Conservation (phyloP, 2,113 vertebrate genomes). For the Gadus macrocephalus region DNA sequence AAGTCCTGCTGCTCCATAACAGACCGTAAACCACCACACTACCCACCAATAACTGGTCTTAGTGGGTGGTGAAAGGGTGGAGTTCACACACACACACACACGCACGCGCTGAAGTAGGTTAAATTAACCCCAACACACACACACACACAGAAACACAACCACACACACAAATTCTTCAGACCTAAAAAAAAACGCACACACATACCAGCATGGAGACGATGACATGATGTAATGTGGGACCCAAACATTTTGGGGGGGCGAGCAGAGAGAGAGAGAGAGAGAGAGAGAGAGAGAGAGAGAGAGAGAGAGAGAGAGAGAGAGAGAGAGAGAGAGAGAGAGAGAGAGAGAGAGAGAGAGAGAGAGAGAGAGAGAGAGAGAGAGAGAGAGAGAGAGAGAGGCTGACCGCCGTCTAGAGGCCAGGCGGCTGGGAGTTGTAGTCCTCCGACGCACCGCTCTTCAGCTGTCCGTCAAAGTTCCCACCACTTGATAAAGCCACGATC, state of each 20-base stretch:
- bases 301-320: too few relatives aligned
- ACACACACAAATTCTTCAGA: not conserved
- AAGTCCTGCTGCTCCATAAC: slow-evolving; percentile 59
- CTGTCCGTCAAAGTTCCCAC: not conserved
- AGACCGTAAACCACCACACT: slow-evolving; percentile 54
- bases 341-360: too few relatives aligned
- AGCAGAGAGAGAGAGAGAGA: not conserved
- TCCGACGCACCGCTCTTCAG: not conserved
- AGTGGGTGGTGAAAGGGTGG: slow-evolving; percentile 67
- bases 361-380: too few relatives aligned
- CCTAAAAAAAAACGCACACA: not conserved
- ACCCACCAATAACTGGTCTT: slow-evolving; percentile 59
- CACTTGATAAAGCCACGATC: not conserved
- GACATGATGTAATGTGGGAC: slow-evolving; percentile 57
- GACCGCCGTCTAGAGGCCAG: slow-evolving; percentile 23
- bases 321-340: too few relatives aligned
- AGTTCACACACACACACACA: slow-evolving; percentile 25
- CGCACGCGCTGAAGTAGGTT: not conserved
- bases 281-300: too few relatives aligned
- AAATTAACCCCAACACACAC: not conserved
- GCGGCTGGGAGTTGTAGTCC: not conserved
- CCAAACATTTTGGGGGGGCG: slow-evolving; percentile 44
- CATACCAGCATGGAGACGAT: slow-evolving; percentile 44
- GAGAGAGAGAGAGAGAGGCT: slow-evolving; percentile 1
- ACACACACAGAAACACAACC: not conserved